Conservation (phyloP, 2,797 vertebrate species). For the Onychomys torridus region DNA sequence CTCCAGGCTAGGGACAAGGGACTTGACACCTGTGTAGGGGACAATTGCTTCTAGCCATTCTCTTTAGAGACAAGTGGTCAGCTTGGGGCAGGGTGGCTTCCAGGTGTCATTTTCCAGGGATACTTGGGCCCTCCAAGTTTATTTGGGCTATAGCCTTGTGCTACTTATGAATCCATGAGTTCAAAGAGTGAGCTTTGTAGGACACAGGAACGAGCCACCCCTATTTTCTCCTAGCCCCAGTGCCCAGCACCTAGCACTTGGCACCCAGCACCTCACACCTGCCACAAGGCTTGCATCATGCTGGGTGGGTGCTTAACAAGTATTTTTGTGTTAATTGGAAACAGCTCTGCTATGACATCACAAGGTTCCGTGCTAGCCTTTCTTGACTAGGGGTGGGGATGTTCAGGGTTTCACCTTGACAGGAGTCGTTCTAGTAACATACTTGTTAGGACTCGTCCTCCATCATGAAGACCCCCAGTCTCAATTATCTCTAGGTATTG, state of each 20-base stretch:
- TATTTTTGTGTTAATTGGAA: not conserved
- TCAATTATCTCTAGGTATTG: not conserved
- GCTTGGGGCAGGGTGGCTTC: not conserved
- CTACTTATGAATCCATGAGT: not conserved
- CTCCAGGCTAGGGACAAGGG: conserved; percentile 77
- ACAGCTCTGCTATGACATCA: not conserved
- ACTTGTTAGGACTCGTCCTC: not conserved
- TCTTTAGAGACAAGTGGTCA: not conserved
- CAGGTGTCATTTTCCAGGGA: not conserved
- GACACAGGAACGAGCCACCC: not conserved
- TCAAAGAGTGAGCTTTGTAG: not conserved
- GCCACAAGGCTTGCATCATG: not conserved
- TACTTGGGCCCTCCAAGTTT: not conserved
- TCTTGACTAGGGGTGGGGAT: not conserved
- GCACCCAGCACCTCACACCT: not conserved
- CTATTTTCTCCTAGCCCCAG: not conserved
- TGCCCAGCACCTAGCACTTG: not conserved
- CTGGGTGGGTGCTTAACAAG: not conserved
- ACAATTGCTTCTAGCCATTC: not conserved
- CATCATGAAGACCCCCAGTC: not conserved
- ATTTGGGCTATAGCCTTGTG: not conserved
- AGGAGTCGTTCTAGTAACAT: not conserved
- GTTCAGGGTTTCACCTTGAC: not conserved
- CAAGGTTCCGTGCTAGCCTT: not conserved
- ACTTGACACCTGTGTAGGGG: not conserved